Conservation (phyloP, 2,888 invertebrate genomes). For the Buathra laborator region DNA sequence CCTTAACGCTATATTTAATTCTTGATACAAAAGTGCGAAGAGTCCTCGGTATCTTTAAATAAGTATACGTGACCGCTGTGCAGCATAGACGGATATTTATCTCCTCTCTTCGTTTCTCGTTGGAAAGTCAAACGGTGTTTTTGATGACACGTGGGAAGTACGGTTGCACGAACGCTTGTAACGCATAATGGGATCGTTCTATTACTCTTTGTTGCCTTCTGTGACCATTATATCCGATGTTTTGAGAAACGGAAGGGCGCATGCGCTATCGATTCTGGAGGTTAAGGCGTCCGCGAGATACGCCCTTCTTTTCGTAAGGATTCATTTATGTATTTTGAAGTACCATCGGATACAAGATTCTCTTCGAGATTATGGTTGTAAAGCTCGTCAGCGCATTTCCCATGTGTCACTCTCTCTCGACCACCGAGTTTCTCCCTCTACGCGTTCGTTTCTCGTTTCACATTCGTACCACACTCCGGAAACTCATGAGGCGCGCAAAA, state of each 20-base stretch:
- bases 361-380: constrained; percentile 44
- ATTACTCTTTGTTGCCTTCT: constrained; percentile 39
- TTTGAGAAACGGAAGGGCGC: not conserved
- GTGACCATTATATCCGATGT: not conserved
- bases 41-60: constrained; percentile 63
- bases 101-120: constrained; percentile 42
- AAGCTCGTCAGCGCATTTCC: constrained; percentile 70
- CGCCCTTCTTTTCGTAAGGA: too few relatives aligned
- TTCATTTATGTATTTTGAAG: constrained; percentile 19
- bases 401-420: constrained; percentile 65
- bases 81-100: constrained; percentile 52
- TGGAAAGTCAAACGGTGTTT: constrained; percentile 53
- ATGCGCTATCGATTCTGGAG: not conserved
- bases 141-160: constrained; percentile 62
- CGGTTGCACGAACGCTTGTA: constrained; percentile 28
- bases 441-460: constrained; percentile 45
- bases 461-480: constrained; percentile 1
- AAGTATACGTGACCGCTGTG: constrained; percentile 54
- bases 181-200: constrained; percentile 10
- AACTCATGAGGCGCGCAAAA: constrained; percentile 20
- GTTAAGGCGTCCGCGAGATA: too few relatives aligned
- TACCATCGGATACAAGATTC: constrained; percentile 37
- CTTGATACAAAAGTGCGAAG: constrained; percentile 42
- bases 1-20: constrained; percentile 64
- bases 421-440: constrained; percentile 9